A percentile compares a stretch with the other conserved stretches of the same genome.
Conservation (phyloP, 2,113 vertebrate species). For the Semnornis frantzii region DNA sequence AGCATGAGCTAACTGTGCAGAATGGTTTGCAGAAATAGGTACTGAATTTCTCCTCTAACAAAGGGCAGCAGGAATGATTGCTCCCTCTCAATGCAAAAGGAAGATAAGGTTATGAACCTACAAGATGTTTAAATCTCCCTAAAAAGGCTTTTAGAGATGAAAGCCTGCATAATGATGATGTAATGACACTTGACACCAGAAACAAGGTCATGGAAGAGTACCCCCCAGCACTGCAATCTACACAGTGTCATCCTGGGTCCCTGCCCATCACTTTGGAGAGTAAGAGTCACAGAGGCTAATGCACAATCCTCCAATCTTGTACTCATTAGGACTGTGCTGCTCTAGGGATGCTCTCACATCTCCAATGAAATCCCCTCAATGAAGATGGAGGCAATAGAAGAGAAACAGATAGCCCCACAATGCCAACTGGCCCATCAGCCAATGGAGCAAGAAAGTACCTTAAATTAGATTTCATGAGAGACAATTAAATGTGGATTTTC, state of each 20-base stretch:
- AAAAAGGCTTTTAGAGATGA: background rate
- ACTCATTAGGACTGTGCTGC: background rate
- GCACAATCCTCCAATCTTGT: background rate
- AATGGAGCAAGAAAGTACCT: fast-evolving
- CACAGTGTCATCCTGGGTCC: background rate
- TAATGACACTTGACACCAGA: background rate
- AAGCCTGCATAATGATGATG: background rate
- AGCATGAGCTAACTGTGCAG: background rate
- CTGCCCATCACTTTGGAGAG: background rate
- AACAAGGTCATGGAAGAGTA: background rate
- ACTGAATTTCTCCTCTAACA: background rate
- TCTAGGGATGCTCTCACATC: background rate
- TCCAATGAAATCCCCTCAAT: background rate
- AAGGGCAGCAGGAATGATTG: background rate
- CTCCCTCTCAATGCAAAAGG: background rate
- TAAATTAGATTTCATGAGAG: background rate
- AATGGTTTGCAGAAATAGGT: background rate
- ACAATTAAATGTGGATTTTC: background rate
- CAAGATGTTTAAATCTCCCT: background rate
- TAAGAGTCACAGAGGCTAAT: background rate
- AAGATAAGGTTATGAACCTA: background rate
- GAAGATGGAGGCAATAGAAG: background rate
- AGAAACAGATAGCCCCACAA: fast-evolving
- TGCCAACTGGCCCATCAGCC: background rate
- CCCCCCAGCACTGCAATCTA: background rate